A percentile compares a stretch with the other conserved stretches of the same genome.
Evolutionary conservation across 2,888 invertebrate genomes (phyloP).

Genomic region (Lithosia quadra): DNA sequence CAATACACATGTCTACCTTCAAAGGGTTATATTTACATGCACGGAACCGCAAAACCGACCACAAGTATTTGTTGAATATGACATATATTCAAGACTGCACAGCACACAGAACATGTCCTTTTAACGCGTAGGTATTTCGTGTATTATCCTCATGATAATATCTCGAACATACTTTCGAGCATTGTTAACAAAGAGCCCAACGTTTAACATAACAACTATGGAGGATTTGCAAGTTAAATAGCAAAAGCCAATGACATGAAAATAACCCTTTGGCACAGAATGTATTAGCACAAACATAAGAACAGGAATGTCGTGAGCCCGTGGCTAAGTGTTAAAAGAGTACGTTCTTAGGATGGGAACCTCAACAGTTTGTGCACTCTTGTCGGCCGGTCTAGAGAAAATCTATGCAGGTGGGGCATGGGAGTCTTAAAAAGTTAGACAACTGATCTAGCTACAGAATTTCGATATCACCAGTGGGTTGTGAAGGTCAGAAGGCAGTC

Average conservation of each 20-base stretch:
- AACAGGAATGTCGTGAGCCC: not conserved
- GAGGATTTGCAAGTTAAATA: constrained; percentile 20
- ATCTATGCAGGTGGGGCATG: too few relatives aligned
- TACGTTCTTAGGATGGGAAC: too few relatives aligned
- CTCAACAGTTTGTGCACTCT: too few relatives aligned
- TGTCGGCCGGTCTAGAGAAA: too few relatives aligned
- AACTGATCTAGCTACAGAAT: too few relatives aligned
- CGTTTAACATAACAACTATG: constrained; percentile 3
- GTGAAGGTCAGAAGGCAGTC: too few relatives aligned
- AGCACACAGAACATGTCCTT: not conserved
- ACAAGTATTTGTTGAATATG: not conserved
- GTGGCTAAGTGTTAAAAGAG: too few relatives aligned
- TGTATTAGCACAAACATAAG: not conserved
- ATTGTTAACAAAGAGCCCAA: not conserved
- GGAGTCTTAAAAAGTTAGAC: too few relatives aligned
- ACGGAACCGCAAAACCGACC: not conserved
- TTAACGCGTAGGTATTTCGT: not conserved
- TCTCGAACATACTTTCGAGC: not conserved
- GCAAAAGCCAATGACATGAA: not conserved
- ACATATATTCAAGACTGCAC: not conserved
- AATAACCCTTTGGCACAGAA: not conserved
- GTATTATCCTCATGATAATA: constrained; percentile 9
- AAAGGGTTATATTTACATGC: not conserved
- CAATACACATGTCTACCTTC: too few relatives aligned
- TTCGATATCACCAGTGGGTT: too few relatives aligned